These are phyloP conservation scores for Ophion slaviceki DNA, from an alignment of 2,888 invertebrate species.

Conservation along the genomic window DNA sequence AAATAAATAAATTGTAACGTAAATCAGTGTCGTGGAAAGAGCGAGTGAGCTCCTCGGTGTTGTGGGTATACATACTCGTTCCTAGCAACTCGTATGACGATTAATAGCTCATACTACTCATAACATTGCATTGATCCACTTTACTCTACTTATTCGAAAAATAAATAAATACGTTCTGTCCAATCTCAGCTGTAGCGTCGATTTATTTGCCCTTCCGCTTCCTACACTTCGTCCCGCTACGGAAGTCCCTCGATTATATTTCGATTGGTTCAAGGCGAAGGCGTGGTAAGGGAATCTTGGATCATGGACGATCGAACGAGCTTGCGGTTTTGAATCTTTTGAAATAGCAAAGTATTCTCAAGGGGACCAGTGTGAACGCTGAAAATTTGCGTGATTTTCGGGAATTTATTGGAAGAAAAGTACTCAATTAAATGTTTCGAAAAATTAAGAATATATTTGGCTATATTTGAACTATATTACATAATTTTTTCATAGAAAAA, in stretches of 20 bases:
- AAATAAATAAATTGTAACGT: conserved; percentile 75
- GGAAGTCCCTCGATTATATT: neutral
- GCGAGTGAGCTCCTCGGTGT: conserved; percentile 82
- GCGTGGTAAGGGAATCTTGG: no score
- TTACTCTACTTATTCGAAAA: conserved; percentile 82
- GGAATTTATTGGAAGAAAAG: no score
- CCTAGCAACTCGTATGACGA: conserved; percentile 83
- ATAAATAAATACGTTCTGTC: conserved; percentile 83
- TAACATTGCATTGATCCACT: conserved; percentile 83
- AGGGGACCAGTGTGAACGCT: no score
- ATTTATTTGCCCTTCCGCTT: conserved; percentile 14
- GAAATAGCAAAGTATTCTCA: no score
- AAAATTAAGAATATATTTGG: no score
- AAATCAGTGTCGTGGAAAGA: conserved; percentile 83
- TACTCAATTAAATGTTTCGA: no score
- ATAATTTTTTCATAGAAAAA: no score
- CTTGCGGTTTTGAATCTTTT: no score
- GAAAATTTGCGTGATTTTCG: no score
- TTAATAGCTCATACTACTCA: conserved; percentile 82
- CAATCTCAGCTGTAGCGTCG: conserved; percentile 73
- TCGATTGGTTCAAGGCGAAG: neutral
- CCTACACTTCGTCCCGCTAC: conserved; percentile 20
- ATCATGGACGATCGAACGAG: no score
- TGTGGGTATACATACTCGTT: conserved; percentile 83
- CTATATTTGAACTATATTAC: no score